These are phyloP conservation scores for Rhegmatorhina hoffmannsi DNA, from an alignment of 2,113 vertebrate species.

Conservation along the genomic window DNA sequence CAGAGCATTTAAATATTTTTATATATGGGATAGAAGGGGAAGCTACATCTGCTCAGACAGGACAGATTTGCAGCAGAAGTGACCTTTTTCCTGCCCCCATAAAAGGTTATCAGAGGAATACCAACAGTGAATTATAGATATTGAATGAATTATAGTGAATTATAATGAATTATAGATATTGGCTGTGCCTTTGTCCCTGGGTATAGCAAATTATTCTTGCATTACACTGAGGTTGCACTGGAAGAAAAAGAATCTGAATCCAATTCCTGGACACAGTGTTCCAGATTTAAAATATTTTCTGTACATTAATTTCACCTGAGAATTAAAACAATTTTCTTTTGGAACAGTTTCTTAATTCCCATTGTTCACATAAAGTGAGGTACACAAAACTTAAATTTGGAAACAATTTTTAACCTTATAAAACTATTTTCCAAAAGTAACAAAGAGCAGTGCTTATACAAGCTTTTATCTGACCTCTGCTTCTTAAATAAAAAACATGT, in stretches of 20 bases:
- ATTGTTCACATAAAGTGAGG: slow-evolving; percentile 65
- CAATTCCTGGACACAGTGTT: neutral
- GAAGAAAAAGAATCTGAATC: slow-evolving; percentile 7
- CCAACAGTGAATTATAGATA: neutral
- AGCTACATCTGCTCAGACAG: neutral
- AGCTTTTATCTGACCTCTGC: slow-evolving; percentile 67
- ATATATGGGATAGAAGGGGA: neutral
- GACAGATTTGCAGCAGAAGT: slow-evolving; percentile 4
- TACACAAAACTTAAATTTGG: slow-evolving; percentile 66
- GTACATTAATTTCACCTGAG: slow-evolving; percentile 51
- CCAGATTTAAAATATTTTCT: slow-evolving; percentile 34
- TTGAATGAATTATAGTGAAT: neutral
- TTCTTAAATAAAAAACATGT: slow-evolving; percentile 75
- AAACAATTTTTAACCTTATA: slow-evolving; percentile 71
- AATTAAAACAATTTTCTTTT: slow-evolving; percentile 66
- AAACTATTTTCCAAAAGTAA: slow-evolving; percentile 74
- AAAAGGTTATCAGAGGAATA: slow-evolving; percentile 1
- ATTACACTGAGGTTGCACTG: neutral
- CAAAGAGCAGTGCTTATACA: slow-evolving; percentile 65
- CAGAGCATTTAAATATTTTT: neutral
- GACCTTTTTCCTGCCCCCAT: neutral
- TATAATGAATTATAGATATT: neutral
- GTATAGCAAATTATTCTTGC: neutral
- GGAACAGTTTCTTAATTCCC: slow-evolving; percentile 50
- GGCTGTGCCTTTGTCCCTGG: neutral